These are phyloP conservation scores for Drosophila histrio DNA, from an alignment of 2,888 invertebrate species.

Conservation along the genomic window DNA sequence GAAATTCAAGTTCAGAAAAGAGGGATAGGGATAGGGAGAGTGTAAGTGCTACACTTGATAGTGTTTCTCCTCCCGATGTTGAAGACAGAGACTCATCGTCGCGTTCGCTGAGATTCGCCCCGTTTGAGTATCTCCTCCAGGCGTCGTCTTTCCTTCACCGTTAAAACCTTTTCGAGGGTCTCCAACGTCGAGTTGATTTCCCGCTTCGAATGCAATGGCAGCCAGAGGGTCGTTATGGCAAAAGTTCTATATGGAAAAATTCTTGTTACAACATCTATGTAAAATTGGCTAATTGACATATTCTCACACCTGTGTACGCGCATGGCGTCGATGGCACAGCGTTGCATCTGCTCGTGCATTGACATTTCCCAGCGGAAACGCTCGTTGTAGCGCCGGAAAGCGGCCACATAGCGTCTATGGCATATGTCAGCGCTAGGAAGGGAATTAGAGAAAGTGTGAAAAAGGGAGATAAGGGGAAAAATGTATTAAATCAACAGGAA, in stretches of 20 bases:
- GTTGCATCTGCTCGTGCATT: slow-evolving; percentile 83
- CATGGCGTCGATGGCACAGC: slow-evolving; percentile 84
- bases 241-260: slow-evolving; percentile 73
- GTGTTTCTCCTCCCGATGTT: slow-evolving; percentile 19
- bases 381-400: slow-evolving; percentile 82
- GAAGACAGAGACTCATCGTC: slow-evolving; percentile 43
- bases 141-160: slow-evolving; percentile 82
- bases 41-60: slow-evolving; percentile 44
- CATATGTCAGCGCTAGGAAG: slow-evolving; percentile 75
- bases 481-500: slow-evolving; percentile 79
- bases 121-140: slow-evolving; percentile 82
- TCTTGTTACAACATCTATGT: slow-evolving; percentile 6
- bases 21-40: not conserved
- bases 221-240: slow-evolving; percentile 84
- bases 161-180: slow-evolving; percentile 82
- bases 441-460: not conserved
- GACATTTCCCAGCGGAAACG: slow-evolving; percentile 84
- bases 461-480: slow-evolving; percentile 45
- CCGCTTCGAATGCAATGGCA: slow-evolving; percentile 83
- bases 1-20: slow-evolving; percentile 54
- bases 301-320: slow-evolving; percentile 82
- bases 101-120: slow-evolving; percentile 59
- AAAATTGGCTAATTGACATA: slow-evolving; percentile 25
- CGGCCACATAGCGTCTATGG: slow-evolving; percentile 81
- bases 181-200: slow-evolving; percentile 83